Percentiles rank a stretch among this genome's conserved stretches.
These are phyloP conservation scores for Anastrepha ludens DNA, from an alignment of 1,140 invertebrate species.

Conservation along the genomic window DNA sequence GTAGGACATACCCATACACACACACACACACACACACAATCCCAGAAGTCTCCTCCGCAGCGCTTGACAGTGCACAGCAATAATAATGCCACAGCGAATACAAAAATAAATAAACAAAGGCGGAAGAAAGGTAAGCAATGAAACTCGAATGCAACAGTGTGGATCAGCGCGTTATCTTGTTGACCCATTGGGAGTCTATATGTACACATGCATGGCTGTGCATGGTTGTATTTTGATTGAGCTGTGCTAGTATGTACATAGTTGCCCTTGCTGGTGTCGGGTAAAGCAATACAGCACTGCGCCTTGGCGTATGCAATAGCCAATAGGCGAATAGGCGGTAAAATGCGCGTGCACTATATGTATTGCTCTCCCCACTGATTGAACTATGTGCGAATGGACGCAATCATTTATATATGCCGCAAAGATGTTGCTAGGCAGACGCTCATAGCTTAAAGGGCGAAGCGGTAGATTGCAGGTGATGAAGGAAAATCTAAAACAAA, in stretches of 20 bases:
- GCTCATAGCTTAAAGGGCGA: neutral
- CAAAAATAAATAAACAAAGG: slow-evolving; percentile 35
- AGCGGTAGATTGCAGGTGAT: neutral
- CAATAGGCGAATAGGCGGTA: neutral
- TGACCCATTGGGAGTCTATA: neutral
- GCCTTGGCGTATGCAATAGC: neutral
- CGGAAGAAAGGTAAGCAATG: slow-evolving; percentile 9
- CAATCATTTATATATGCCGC: neutral
- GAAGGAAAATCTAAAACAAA: slow-evolving; percentile 2
- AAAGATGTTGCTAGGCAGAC: neutral
- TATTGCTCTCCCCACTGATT: neutral
- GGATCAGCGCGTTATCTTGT: neutral
- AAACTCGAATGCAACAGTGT: neutral
- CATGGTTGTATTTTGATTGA: too few relatives aligned
- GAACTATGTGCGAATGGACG: neutral
- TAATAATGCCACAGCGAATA: neutral
- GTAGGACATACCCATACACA: neutral
- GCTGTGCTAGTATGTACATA: too few relatives aligned
- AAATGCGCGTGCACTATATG: neutral
- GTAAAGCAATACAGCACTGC: neutral
- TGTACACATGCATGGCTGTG: too few relatives aligned
- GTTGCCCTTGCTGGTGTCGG: too few relatives aligned
- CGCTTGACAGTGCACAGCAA: neutral
- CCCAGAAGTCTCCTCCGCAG: neutral
- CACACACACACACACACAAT: neutral